These are phyloP conservation scores for Drosophila histrio DNA, from an alignment of 2,888 invertebrate species.

Conservation along the genomic window DNA sequence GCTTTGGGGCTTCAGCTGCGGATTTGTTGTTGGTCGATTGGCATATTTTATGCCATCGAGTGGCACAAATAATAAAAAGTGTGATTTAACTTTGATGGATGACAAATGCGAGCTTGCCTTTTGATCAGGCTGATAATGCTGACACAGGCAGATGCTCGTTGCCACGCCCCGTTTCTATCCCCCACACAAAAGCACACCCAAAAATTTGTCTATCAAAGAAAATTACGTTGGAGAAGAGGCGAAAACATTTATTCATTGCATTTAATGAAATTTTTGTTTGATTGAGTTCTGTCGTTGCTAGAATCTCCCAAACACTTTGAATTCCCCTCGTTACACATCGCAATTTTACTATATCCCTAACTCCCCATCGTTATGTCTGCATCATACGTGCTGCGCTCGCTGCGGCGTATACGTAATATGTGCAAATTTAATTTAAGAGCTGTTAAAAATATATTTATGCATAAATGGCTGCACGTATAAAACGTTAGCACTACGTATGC, in stretches of 20 bases:
- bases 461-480: constrained; percentile 62
- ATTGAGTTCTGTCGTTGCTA: constrained; percentile 40
- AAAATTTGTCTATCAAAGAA: constrained; percentile 48
- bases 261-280: constrained; percentile 56
- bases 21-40: constrained; percentile 51
- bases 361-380: neutral
- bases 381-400: constrained; percentile 5
- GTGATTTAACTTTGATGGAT: constrained; percentile 84
- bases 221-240: constrained; percentile 31
- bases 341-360: neutral
- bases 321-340: too few relatives aligned
- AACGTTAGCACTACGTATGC: constrained; percentile 28
- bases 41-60: constrained; percentile 58
- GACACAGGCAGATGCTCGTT: constrained; percentile 49
- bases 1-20: constrained; percentile 51
- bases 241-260: constrained; percentile 67
- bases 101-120: constrained; percentile 74
- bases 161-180: neutral
- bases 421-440: constrained; percentile 64
- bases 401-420: constrained; percentile 55
- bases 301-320: neutral
- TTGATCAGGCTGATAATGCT: constrained; percentile 70
- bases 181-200: neutral
- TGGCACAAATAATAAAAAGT: constrained; percentile 81
- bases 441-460: constrained; percentile 57